phyloP scores from a whole-genome alignment of 2,888 invertebrate genomes.

The Ormyrus labotus region DNA sequence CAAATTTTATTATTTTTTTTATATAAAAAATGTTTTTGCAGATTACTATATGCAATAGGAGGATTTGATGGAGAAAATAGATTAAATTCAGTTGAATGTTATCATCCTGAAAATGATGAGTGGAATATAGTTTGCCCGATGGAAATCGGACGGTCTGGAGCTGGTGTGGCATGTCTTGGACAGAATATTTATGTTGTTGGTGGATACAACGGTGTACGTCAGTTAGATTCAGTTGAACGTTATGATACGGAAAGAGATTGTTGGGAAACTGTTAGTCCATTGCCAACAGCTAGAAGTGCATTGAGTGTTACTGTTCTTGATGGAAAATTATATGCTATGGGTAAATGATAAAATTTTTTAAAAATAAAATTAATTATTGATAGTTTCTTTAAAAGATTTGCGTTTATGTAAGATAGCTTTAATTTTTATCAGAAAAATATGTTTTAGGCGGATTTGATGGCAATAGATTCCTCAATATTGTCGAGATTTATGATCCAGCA shows the following conservation, averaged over 20 bases:
- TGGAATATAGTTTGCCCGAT: constrained; percentile 91
- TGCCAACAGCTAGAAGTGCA: constrained; percentile 90
- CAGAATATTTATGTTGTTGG: constrained; percentile 95
- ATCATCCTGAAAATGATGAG: constrained; percentile 93
- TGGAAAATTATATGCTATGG: constrained; percentile 92
- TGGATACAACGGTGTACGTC: constrained; percentile 92
- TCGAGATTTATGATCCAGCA: constrained; percentile 91
- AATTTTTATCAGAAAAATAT: constrained; percentile 5
- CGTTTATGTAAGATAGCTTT: background rate
- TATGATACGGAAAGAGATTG: constrained; percentile 89
- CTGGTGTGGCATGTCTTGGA: constrained; percentile 90
- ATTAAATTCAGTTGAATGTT: constrained; percentile 89
- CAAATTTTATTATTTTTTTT: background rate
- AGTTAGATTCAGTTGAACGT: constrained; percentile 89
- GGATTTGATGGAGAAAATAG: constrained; percentile 91
- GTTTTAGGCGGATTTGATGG: constrained; percentile 92
- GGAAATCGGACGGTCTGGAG: constrained; percentile 88
- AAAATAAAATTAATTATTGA: constrained; percentile 22
- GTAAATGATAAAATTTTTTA: constrained; percentile 72
- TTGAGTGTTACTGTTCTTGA: constrained; percentile 91
- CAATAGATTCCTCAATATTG: constrained; percentile 87
- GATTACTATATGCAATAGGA: constrained; percentile 86
- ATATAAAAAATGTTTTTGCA: constrained; percentile 50
- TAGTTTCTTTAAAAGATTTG: background rate
- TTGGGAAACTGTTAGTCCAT: constrained; percentile 87